Evolutionary conservation across 2,797 vertebrate species (phyloP).

Genomic region (Simalia tracyae): DNA sequence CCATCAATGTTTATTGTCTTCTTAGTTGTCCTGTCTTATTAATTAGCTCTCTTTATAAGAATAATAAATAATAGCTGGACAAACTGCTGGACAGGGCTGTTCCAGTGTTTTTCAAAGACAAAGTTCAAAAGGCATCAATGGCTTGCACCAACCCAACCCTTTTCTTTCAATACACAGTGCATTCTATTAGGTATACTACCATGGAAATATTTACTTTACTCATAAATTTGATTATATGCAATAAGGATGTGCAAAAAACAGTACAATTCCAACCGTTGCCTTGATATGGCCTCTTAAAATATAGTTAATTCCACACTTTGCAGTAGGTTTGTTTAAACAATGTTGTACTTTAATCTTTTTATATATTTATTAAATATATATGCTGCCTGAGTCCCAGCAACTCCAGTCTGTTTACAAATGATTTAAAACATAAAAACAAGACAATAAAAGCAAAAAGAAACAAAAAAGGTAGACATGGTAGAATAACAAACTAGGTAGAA

Average conservation of each 20-base stretch:
- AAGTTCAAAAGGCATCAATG: conserved; percentile 72
- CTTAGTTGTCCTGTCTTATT: conserved; percentile 80
- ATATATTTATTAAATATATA: background rate
- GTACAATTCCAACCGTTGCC: conserved; percentile 20
- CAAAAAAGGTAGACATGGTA: background rate
- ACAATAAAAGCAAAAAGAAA: background rate
- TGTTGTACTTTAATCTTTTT: background rate
- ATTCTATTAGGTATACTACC: conserved; percentile 30
- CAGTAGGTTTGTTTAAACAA: background rate
- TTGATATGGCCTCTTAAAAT: conserved; percentile 38
- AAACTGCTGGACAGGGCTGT: conserved; percentile 85
- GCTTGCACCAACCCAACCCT: conserved; percentile 64
- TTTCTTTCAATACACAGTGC: conserved; percentile 40
- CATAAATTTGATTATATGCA: conserved; percentile 34
- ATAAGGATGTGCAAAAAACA: conserved; percentile 24
- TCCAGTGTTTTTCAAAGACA: conserved; percentile 92
- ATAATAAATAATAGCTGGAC: conserved; percentile 84
- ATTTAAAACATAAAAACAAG: background rate
- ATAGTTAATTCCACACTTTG: conserved; percentile 42
- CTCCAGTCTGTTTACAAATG: background rate
- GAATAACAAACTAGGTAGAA: background rate
- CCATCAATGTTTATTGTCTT: conserved; percentile 62
- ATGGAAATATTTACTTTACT: conserved; percentile 15
- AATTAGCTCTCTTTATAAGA: conserved; percentile 86
- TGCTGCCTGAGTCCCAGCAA: background rate